Percentiles rank a stretch among this genome's conserved stretches.
Conservation (phyloP, 1,140 invertebrate species). For the Psix sp. region DNA sequence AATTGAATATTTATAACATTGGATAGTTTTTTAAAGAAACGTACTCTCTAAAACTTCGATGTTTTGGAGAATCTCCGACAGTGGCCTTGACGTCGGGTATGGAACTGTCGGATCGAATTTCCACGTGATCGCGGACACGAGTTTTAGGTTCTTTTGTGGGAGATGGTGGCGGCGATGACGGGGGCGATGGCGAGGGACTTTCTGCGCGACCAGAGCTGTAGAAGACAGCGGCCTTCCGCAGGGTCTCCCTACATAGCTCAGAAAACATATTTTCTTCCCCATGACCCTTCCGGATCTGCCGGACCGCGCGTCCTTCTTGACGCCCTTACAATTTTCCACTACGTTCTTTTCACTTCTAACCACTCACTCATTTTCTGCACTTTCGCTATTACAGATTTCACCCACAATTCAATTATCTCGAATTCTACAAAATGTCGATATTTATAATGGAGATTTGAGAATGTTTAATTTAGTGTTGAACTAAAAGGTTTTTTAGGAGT, state of each 20-base stretch:
- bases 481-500: too few relatives aligned
- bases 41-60: constrained; percentile 65
- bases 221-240: constrained; percentile 78
- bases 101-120: constrained; percentile 63
- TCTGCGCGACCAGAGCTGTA: constrained; percentile 74
- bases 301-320: constrained; percentile 59
- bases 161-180: constrained; percentile 74
- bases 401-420: too few relatives aligned
- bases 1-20: too few relatives aligned
- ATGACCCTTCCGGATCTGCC: constrained; percentile 73
- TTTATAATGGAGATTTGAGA: too few relatives aligned
- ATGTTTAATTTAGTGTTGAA: too few relatives aligned
- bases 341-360: constrained; percentile 20
- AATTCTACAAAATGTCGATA: too few relatives aligned
- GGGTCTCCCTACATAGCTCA: constrained; percentile 80
- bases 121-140: constrained; percentile 63
- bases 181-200: constrained; percentile 74
- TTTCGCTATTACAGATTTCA: constrained; percentile 12
- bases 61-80: constrained; percentile 40
- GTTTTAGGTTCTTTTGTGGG: constrained; percentile 72
- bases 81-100: constrained; percentile 28
- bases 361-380: constrained; percentile 17
- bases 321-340: constrained; percentile 16
- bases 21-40: too few relatives aligned
- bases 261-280: constrained; percentile 79